Evolutionary conservation across 2,113 vertebrate genomes (phyloP).

Genomic region (Thinocorus orbignyianus): DNA sequence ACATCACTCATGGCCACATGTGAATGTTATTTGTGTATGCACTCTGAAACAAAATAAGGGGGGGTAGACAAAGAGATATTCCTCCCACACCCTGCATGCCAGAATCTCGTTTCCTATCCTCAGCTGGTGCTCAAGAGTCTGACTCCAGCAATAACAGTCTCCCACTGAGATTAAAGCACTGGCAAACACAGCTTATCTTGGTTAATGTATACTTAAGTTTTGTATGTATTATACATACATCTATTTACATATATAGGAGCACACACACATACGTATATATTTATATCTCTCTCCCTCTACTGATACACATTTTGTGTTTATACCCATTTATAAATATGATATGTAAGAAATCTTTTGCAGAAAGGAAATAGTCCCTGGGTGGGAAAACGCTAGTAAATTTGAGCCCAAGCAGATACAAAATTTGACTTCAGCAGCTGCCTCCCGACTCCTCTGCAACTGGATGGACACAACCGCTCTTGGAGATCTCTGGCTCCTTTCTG

Average conservation of each 20-base stretch:
- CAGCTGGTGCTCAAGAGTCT: conserved; percentile 64
- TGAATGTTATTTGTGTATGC: conserved; percentile 55
- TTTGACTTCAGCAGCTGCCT: not conserved
- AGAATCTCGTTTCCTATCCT: conserved; percentile 69
- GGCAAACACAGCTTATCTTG: conserved; percentile 69
- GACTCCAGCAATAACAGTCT: conserved; percentile 72
- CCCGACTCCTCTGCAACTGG: not conserved
- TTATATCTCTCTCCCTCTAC: conserved; percentile 26
- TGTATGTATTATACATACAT: conserved; percentile 57
- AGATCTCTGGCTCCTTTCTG: not conserved
- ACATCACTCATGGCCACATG: conserved; percentile 42
- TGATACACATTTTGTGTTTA: conserved; percentile 53
- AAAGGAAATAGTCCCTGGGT: not conserved
- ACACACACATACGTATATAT: conserved; percentile 40
- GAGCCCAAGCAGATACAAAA: not conserved
- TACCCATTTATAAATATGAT: conserved; percentile 44
- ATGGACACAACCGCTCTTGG: not conserved
- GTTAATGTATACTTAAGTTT: conserved; percentile 64
- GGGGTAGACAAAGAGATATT: conserved; percentile 59
- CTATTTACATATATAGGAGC: conserved; percentile 44
- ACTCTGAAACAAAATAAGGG: conserved; percentile 53
- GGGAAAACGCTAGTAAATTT: not conserved
- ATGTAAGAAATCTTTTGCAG: conserved; percentile 11
- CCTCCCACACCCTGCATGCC: conserved; percentile 55
- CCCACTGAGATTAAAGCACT: conserved; percentile 73